Evolutionary conservation across 2,113 vertebrate species (phyloP).

Genomic region (Tachysurus vachellii): DNA sequence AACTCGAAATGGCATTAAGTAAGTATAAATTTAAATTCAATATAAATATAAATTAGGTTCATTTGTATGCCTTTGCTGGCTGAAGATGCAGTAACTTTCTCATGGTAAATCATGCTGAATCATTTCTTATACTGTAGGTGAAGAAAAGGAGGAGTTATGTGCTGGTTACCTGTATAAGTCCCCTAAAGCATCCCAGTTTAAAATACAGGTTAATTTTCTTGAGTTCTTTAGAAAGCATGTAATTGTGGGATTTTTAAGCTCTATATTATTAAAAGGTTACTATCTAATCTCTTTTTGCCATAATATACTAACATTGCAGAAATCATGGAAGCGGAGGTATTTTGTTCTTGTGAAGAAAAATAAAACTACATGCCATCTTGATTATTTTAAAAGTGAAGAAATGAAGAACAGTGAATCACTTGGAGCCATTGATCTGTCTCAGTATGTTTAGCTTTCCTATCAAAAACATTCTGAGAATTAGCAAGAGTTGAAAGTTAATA

Average conservation of each 20-base stretch:
- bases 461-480: background rate
- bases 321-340: conserved; percentile 66
- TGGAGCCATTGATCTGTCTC: conserved; percentile 61
- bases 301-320: conserved; percentile 52
- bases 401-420: conserved; percentile 34
- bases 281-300: background rate
- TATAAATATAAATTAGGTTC: background rate
- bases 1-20: conserved; percentile 25
- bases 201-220: conserved; percentile 55
- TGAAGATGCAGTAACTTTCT: background rate
- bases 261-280: background rate
- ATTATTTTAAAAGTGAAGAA: conserved; percentile 60
- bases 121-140: conserved; percentile 20
- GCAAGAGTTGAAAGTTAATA: background rate
- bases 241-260: background rate
- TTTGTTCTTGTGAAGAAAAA: conserved; percentile 61
- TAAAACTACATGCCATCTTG: conserved; percentile 54
- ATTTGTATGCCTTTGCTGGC: background rate
- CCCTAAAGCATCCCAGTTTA: conserved; percentile 55
- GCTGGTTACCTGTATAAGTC: conserved; percentile 70
- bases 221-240: background rate
- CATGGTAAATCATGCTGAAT: background rate
- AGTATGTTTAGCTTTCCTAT: conserved; percentile 53
- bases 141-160: conserved; percentile 49
- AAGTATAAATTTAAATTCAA: conserved; percentile 12